Evolutionary conservation across 2,888 invertebrate genomes (phyloP), one percentile per base, ranked within the genome.

Genomic region (Cerastis rubricosa): DNA sequence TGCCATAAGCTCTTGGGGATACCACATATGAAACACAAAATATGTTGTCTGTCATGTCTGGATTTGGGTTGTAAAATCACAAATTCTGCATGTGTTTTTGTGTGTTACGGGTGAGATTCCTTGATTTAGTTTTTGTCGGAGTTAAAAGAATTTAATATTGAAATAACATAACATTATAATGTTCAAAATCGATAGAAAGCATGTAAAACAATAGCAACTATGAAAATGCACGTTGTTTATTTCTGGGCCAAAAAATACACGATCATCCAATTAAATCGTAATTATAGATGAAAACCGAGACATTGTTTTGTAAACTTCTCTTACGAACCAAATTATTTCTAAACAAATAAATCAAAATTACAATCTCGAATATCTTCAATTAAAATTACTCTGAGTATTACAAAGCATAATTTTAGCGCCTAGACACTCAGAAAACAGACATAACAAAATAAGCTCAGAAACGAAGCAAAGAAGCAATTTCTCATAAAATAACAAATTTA

Each of bases 401-500:
- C 70, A 69, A 80, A 76, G 29, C 68, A 54, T 54, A 79, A 80
- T 54, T 74, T 49, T 54, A 19, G 57, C 29, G 19, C 12, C 57
- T 40, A 76, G 51, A 54, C 40, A 71, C 47, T 71, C n/a, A 59
- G 80, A 76, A 80, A 80, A 71, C 71, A 76, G 66, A 47, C 72
- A 57, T 49, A 68, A 67, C 40, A 40, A 72, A 63, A 77, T 59
- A 74, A 73, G 77, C 74, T 80, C 45, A 64, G 40, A 64, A 47
- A 43, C 43, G 40, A 76, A 71, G 76, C 71, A 63, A 66, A 74
- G 75, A 77, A 80, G 69, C 77, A 74, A 87, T 87, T 78, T 64
- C 76, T 87, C 82, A 82, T 80, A 84, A 81, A 88, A 88, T 86
- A 85, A 91, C 88, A 90, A 92, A 91, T 91, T 92, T 85, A 88